These are phyloP conservation scores for Apodemia mormo DNA, from an alignment of 2,888 invertebrate species.

Conservation along the genomic window DNA sequence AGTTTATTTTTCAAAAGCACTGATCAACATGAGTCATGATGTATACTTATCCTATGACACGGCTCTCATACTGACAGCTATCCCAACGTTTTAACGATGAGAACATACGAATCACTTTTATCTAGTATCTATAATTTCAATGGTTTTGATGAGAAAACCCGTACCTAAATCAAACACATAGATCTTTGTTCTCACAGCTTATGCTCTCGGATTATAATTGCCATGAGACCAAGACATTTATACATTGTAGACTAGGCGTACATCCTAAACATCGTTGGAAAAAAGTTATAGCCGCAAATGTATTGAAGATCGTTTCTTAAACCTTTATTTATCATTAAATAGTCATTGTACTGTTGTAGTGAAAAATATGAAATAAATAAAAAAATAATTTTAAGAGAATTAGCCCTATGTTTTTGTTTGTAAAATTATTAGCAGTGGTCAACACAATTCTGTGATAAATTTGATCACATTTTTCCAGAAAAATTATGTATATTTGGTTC, in stretches of 20 bases:
- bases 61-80: conserved; percentile 2
- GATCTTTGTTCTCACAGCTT: conserved; percentile 53
- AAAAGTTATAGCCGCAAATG: too few species aligned
- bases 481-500: too few species aligned
- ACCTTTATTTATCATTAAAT: too few species aligned
- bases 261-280: too few species aligned
- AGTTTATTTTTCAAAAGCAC: neutral
- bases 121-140: conserved; percentile 42
- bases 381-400: too few species aligned
- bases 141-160: conserved; percentile 42
- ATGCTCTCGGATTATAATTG: conserved; percentile 47
- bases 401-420: too few species aligned
- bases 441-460: too few species aligned
- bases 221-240: conserved; percentile 12
- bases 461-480: too few species aligned
- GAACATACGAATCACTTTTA: conserved; percentile 26
- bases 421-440: too few species aligned
- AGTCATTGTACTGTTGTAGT: too few species aligned
- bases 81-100: neutral
- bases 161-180: conserved; percentile 40
- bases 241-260: neutral
- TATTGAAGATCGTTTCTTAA: too few species aligned
- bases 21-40: neutral
- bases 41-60: neutral
- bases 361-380: too few species aligned